Base-by-base conservation (phyloP, 2,888 invertebrate genomes). In the Philopedon plagiatum region DNA sequence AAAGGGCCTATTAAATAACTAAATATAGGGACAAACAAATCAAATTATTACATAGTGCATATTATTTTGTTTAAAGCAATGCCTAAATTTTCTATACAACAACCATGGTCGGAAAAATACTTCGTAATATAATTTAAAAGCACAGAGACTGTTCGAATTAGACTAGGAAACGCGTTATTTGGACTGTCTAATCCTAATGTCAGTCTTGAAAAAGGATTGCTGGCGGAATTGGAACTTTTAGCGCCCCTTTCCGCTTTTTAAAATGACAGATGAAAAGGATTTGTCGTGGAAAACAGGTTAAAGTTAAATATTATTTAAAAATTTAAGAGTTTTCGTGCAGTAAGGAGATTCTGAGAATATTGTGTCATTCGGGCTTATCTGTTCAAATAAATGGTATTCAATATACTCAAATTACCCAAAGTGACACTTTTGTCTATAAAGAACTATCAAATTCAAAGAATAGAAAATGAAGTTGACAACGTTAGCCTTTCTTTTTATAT, bases 181-280 rank as follows among this genome's bases (percentile, higher is more conserved):
- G 23, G 58, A 37, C 39, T 23, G 58, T 21, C 60, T 60, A 60
- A 60, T 60, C 60, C 60, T 44, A 9, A 44, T 60, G 60, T 60
- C 60, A 60, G 58, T 60, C 41, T 44, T 41, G 60, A 60, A 60
- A 57, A 60, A 60, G 60, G 60, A 60, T 60, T 60, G 39, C 60
- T 44, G 44, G 29, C 60, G 60, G 60, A 60, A 60, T 60, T 41
- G 60, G 44, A 60, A 41, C 26, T 39, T 60, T 60, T 44, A 44
- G 44, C 60, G 60, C 29, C 60, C 44, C 39, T 41, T 60, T 60
- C 26, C 11, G 60, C 60, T 60, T 29, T 60, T 60, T 41, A 60
- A 60, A 60, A 44, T 60, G 60, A 60, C 60, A 15, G 26, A 60
- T 60, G 18, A 60, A 26, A 18, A 13, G 44, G 41, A 60, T 60